Percentiles rank a stretch among this genome's conserved stretches.
Conservation (phyloP, 2,797 vertebrate genomes). For the Phoeniculus purpureus region DNA sequence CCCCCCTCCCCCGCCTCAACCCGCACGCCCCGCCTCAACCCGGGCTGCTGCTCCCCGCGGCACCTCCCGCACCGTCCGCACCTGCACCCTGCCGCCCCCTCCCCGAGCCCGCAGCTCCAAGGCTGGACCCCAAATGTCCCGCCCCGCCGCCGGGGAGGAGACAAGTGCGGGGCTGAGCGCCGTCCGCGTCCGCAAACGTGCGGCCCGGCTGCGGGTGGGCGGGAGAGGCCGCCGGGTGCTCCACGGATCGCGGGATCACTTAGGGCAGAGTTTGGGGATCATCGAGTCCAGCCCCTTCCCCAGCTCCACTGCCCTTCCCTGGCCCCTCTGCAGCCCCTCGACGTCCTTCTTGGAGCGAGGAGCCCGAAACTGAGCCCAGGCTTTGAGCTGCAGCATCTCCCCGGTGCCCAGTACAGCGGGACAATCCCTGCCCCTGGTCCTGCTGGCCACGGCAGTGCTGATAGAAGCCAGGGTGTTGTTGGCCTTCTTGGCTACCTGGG, state of each 20-base stretch:
- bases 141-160: not conserved
- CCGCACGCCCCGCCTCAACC: too few relatives aligned
- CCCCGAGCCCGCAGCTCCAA: not conserved
- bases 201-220: rapidly evolving
- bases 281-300: too few relatives aligned
- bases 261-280: too few relatives aligned
- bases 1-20: too few relatives aligned
- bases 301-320: too few relatives aligned
- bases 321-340: not conserved
- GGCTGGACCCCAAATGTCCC: not conserved
- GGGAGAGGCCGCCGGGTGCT: too few relatives aligned
- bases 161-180: rapidly evolving
- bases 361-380: not conserved
- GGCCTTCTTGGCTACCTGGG: not conserved
- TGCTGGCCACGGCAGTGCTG: not conserved
- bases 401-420: not conserved
- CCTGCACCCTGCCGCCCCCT: not conserved
- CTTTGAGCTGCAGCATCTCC: not conserved
- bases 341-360: not conserved
- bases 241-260: too few relatives aligned
- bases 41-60: not conserved
- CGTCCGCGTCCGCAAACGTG: not conserved
- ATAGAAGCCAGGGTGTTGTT: not conserved
- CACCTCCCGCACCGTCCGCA: not conserved
- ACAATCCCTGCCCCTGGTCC: not conserved